Conservation (phyloP, 2,797 vertebrate genomes). For the Propithecus deckenii region DNA sequence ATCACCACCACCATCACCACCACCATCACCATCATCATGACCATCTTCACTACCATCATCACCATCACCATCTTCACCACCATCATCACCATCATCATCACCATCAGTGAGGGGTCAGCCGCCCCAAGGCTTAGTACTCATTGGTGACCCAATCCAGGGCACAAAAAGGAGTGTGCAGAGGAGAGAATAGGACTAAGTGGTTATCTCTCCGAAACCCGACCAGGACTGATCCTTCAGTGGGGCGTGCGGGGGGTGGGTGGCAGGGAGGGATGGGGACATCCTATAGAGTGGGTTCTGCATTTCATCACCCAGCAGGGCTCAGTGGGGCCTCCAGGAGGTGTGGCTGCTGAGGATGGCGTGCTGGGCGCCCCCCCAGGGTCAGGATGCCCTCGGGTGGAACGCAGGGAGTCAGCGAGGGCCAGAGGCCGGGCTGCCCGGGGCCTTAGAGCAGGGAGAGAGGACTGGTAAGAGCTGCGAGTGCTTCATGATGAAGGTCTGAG, state of each 20-base stretch:
- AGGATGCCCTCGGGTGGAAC: not conserved
- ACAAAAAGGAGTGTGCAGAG: not conserved
- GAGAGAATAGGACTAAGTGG: not conserved
- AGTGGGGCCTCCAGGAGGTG: too few relatives aligned
- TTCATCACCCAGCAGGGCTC: not conserved
- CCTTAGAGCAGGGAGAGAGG: not conserved
- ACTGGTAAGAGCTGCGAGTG: not conserved
- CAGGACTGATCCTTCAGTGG: not conserved
- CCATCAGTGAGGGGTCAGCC: not conserved
- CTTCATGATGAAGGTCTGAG: not conserved
- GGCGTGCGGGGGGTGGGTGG: not conserved
- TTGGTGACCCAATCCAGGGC: not conserved
- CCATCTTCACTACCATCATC: too few relatives aligned
- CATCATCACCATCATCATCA: too few relatives aligned
- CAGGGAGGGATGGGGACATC: not conserved
- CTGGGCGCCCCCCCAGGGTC: not conserved
- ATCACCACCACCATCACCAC: too few relatives aligned
- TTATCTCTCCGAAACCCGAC: too few relatives aligned
- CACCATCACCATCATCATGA: accelerated
- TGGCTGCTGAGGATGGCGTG: accelerated
- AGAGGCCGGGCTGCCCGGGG: not conserved
- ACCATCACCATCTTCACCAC: accelerated
- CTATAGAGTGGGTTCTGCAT: not conserved
- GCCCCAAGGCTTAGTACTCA: not conserved
- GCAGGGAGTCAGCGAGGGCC: not conserved